These are phyloP conservation scores for Arrhopalites spinosus DNA, from an alignment of 2,888 invertebrate genomes.

Conservation along the genomic window DNA sequence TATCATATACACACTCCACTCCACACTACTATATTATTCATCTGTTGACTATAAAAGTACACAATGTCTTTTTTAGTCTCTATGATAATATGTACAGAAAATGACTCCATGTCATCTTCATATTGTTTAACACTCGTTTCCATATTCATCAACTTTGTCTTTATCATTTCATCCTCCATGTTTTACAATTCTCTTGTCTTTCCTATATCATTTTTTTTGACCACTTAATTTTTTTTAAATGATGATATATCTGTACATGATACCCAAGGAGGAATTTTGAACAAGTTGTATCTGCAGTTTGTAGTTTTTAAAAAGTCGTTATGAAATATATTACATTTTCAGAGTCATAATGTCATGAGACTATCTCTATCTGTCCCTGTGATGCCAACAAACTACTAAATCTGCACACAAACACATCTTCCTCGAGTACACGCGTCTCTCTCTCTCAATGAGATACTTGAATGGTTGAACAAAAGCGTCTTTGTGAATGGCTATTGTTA, in stretches of 20 bases:
- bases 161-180: neutral
- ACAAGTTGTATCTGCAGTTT: too few relatives aligned
- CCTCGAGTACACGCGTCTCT: neutral
- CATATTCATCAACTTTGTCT: conserved; percentile 6
- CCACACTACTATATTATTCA: neutral
- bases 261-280: too few relatives aligned
- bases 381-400: neutral
- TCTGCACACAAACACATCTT: neutral
- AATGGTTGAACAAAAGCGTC: neutral
- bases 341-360: neutral
- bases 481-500: neutral
- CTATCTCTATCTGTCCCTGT: too few relatives aligned
- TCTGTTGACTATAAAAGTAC: neutral
- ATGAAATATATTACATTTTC: neutral
- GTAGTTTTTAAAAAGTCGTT: too few relatives aligned
- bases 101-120: conserved; percentile 19
- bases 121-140: conserved; percentile 1
- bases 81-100: too few relatives aligned
- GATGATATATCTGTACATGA: too few relatives aligned
- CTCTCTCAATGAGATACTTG: neutral
- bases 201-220: neutral
- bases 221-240: neutral
- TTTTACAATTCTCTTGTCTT: neutral
- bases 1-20: neutral
- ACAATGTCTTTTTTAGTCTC: neutral